Percentiles rank a stretch among this genome's conserved stretches.
phyloP scores from a whole-genome alignment of 2,113 vertebrate species.

The Oostethus manadensis region DNA sequence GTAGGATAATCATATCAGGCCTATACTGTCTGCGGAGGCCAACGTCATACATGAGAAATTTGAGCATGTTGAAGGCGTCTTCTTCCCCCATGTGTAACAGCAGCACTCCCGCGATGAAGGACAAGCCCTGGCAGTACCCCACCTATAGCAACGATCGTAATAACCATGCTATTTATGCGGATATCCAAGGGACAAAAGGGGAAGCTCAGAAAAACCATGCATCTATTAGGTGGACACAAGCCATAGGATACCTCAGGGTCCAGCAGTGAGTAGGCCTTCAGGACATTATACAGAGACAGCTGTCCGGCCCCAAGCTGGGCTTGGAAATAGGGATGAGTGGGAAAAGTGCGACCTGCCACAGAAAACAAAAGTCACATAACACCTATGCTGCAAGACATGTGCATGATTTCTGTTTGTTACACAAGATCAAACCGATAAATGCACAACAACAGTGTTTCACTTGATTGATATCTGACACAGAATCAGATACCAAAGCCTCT shows the following conservation, averaged over 20 bases:
- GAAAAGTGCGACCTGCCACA: conserved; percentile 88
- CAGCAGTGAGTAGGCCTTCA: conserved; percentile 96
- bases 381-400: background rate
- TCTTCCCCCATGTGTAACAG: conserved; percentile 96
- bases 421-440: background rate
- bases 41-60: conserved; percentile 96
- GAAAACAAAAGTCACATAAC: conserved; percentile 12
- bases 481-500: background rate
- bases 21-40: conserved; percentile 94
- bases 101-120: conserved; percentile 93
- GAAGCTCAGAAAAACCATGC: background rate
- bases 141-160: conserved; percentile 64
- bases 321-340: conserved; percentile 95
- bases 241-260: conserved; percentile 81
- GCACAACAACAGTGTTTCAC: conserved; percentile 5
- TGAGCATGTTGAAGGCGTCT: conserved; percentile 93
- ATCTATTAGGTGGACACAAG: background rate
- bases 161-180: conserved; percentile 11
- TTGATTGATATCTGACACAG: background rate
- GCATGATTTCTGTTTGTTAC: background rate
- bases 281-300: conserved; percentile 91
- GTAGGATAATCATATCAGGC: conserved; percentile 87
- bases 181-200: too few species aligned
- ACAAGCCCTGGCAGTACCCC: conserved; percentile 97
- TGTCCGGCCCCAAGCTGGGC: conserved; percentile 91